phyloP scores from a whole-genome alignment of 2,888 invertebrate species.

The Cerceris ruficornis region DNA sequence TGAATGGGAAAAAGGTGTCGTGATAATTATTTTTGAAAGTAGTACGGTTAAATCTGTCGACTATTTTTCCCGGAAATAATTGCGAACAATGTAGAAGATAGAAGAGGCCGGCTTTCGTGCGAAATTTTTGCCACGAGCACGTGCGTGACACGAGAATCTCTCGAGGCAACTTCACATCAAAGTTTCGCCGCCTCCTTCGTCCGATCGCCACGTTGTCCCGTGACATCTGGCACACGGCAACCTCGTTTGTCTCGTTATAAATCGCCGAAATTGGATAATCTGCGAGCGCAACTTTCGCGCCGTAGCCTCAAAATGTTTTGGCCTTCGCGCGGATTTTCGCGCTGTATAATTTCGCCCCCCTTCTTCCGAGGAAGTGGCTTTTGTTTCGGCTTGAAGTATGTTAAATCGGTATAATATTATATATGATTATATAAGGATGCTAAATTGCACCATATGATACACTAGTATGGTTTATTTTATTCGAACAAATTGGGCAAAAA shows the following conservation, averaged over 20 bases:
- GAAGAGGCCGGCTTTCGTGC: background rate
- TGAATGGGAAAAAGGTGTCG: no score
- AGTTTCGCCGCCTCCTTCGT: conserved; percentile 65
- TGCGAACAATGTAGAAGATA: conserved; percentile 1
- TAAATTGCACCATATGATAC: no score
- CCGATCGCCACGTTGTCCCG: conserved; percentile 59
- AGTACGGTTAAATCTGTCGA: no score
- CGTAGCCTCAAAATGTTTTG: conserved; percentile 38
- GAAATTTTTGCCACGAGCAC: conserved; percentile 44
- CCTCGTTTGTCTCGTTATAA: conserved; percentile 77
- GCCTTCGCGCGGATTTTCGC: conserved; percentile 39
- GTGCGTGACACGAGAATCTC: conserved; percentile 68
- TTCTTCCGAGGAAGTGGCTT: background rate
- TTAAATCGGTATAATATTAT: no score
- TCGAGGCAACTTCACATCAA: conserved; percentile 59
- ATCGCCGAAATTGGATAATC: conserved; percentile 79
- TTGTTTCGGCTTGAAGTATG: background rate
- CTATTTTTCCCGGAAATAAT: no score
- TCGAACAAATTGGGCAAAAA: no score
- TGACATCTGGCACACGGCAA: conserved; percentile 79
- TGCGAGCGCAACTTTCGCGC: conserved; percentile 67
- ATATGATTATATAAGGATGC: no score
- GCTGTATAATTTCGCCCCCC: conserved; percentile 34
- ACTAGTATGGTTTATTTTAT: no score
- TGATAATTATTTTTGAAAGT: no score